Conservation (phyloP, 2,797 vertebrate genomes). For the Crocidura indochinensis region DNA sequence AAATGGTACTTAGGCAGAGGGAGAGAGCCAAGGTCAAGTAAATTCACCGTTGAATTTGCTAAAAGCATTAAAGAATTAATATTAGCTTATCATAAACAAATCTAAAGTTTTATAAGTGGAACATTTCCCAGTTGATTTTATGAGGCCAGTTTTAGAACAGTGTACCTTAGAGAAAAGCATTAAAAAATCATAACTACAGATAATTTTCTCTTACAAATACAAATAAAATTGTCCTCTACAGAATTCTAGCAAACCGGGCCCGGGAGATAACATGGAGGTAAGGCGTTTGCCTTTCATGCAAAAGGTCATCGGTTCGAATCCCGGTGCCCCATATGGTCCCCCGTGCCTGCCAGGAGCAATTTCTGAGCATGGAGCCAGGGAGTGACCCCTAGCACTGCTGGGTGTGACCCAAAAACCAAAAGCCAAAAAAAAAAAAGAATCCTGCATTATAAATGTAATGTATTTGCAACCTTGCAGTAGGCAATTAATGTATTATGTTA, state of each 20-base stretch:
- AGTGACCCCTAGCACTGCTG: no score
- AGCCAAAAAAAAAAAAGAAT: no score
- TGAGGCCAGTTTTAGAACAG: background rate
- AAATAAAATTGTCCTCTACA: slow-evolving; percentile 29
- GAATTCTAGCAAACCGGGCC: slow-evolving; percentile 31
- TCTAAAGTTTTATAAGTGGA: background rate
- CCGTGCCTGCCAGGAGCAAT: no score
- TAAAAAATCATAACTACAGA: no score
- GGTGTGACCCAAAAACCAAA: no score
- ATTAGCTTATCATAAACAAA: background rate
- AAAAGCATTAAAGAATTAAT: slow-evolving; percentile 11
- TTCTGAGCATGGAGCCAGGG: no score
- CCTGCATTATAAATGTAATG: slow-evolving; percentile 4
- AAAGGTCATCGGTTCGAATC: no score
- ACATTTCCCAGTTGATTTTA: background rate
- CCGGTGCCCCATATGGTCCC: no score
- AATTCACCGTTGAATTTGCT: background rate
- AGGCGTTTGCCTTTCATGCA: no score
- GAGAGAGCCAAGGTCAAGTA: background rate
- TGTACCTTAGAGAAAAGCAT: no score
- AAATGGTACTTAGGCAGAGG: background rate
- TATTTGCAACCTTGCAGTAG: slow-evolving; percentile 8
- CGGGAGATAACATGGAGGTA: no score
- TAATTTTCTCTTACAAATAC: background rate
- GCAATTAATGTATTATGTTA: slow-evolving; percentile 7